Conservation (phyloP, 2,888 invertebrate genomes). For the Clunio marinus region DNA sequence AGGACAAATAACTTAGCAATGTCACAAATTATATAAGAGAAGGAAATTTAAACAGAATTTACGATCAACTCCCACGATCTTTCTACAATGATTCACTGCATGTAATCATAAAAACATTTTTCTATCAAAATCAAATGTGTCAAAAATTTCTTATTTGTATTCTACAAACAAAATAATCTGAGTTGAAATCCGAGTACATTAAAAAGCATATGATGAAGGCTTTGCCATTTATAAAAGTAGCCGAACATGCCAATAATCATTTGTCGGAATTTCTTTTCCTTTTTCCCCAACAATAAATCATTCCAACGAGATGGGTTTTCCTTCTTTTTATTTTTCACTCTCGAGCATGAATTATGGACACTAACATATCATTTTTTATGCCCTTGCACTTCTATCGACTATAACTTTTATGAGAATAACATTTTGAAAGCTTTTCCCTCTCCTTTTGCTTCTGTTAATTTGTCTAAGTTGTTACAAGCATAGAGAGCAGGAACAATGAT, state of each 20-base stretch:
- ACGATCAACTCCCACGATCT: too few species aligned
- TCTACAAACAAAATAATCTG: background rate
- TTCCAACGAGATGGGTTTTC: constrained; percentile 10
- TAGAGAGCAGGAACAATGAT: too few species aligned
- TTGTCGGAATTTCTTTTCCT: constrained; percentile 16
- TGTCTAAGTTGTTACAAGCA: too few species aligned
- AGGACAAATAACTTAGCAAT: too few species aligned
- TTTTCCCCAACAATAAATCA: constrained; percentile 25
- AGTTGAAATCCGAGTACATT: too few species aligned
- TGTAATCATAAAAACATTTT: too few species aligned
- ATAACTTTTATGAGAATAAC: constrained; percentile 13
- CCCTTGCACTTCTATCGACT: background rate
- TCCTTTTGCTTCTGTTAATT: background rate
- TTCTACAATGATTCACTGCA: too few species aligned
- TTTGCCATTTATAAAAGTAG: constrained; percentile 12
- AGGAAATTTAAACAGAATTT: too few species aligned
- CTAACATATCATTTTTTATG: background rate
- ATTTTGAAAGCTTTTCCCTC: background rate
- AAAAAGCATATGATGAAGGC: constrained; percentile 16
- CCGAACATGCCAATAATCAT: constrained; percentile 33
- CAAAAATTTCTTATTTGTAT: too few species aligned
- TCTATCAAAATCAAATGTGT: too few species aligned
- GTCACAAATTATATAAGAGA: too few species aligned
- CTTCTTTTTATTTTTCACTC: too few species aligned
- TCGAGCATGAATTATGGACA: constrained; percentile 31